Evolutionary conservation across 2,797 vertebrate genomes (phyloP).

Genomic region (Tragopan temminckii): DNA sequence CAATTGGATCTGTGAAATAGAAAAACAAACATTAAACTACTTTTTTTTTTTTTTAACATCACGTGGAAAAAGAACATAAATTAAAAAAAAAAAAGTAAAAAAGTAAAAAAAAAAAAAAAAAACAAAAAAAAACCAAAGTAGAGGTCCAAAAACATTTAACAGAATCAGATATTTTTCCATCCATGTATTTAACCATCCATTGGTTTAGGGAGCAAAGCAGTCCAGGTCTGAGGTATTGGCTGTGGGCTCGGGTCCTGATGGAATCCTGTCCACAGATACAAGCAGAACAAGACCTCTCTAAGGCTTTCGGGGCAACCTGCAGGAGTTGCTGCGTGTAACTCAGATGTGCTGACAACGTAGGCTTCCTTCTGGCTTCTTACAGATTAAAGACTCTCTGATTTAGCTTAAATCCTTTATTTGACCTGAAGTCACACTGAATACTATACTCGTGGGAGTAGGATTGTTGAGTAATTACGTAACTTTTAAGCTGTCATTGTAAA

Average conservation of each 20-base stretch:
- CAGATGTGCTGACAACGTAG: background rate
- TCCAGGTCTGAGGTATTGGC: background rate
- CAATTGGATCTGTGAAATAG: background rate
- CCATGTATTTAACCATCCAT: background rate
- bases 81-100: background rate
- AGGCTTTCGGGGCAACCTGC: background rate
- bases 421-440: background rate
- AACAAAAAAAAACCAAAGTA: background rate
- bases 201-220: background rate
- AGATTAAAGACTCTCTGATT: background rate
- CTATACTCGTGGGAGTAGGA: background rate
- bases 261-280: background rate
- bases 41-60: too few species aligned
- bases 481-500: background rate
- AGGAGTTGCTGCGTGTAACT: accelerated
- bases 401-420: background rate
- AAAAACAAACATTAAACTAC: background rate
- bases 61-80: background rate
- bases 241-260: background rate
- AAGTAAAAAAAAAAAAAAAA: too few species aligned
- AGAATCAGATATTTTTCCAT: background rate
- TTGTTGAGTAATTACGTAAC: background rate
- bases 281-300: background rate
- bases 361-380: background rate
- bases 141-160: background rate